A percentile compares a stretch with the other conserved stretches of the same genome.
Evolutionary conservation across 2,888 invertebrate genomes (phyloP).

Genomic region (Phoenoteleia sp.): DNA sequence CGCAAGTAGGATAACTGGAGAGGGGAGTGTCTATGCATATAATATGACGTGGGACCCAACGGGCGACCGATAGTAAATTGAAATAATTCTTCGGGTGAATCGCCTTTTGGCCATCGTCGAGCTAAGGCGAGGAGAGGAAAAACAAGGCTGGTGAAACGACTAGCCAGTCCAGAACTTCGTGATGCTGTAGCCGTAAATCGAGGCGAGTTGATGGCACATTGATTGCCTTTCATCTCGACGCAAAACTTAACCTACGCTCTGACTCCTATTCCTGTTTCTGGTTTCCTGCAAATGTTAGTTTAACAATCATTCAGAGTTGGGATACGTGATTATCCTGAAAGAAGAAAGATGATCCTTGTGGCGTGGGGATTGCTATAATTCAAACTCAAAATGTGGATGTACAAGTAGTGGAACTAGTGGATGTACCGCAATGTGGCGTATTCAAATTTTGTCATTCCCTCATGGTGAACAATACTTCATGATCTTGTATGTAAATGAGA

Average conservation of each 20-base stretch:
- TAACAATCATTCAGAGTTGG: slow-evolving; percentile 15
- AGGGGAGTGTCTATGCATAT: slow-evolving; percentile 73
- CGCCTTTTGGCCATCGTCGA: slow-evolving; percentile 76
- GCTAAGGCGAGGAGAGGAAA: slow-evolving; percentile 70
- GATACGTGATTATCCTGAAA: too few relatives aligned
- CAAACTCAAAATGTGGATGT: too few relatives aligned
- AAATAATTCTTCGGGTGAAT: slow-evolving; percentile 83
- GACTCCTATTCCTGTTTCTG: slow-evolving; percentile 62
- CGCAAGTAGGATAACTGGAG: slow-evolving; percentile 55
- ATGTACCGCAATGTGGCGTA: too few relatives aligned
- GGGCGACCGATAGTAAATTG: slow-evolving; percentile 82
- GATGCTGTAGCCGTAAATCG: slow-evolving; percentile 85
- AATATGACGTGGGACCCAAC: slow-evolving; percentile 74
- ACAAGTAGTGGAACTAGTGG: too few relatives aligned
- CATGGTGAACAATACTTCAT: too few relatives aligned
- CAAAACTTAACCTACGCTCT: slow-evolving; percentile 69
- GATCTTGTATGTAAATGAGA: too few relatives aligned
- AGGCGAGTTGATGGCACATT: slow-evolving; percentile 85
- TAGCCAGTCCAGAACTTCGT: slow-evolving; percentile 76
- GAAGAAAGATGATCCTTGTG: too few relatives aligned
- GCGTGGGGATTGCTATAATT: too few relatives aligned
- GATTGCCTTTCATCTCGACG: slow-evolving; percentile 85
- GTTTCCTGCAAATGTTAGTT: slow-evolving; percentile 50
- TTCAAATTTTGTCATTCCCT: too few relatives aligned
- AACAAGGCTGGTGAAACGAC: slow-evolving; percentile 71